Evolutionary conservation across 2,888 invertebrate genomes (phyloP).

Genomic region (Microctonus hyperodae): DNA sequence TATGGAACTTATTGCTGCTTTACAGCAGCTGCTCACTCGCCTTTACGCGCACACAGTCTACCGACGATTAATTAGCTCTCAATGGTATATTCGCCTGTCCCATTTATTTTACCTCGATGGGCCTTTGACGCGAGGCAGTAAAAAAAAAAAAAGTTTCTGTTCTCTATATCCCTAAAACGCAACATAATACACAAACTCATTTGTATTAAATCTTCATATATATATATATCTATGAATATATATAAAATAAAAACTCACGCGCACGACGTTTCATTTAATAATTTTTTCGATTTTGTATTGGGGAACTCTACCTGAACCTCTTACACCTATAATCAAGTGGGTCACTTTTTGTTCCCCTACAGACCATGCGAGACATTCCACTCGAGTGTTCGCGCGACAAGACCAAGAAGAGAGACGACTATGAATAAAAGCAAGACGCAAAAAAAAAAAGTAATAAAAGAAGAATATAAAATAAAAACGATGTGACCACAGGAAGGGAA

Average conservation of each 20-base stretch:
- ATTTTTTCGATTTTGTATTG: conserved; percentile 21
- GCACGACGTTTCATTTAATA: conserved; percentile 38
- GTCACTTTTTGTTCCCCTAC: conserved; percentile 33
- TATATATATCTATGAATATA: neutral
- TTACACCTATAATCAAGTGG: conserved; percentile 39
- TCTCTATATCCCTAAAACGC: neutral
- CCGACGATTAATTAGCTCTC: conserved; percentile 2
- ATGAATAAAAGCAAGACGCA: neutral
- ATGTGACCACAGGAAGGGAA: conserved; percentile 33
- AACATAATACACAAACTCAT: conserved; percentile 5
- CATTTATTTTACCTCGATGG: conserved; percentile 2
- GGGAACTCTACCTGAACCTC: conserved; percentile 28
- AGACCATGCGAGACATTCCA: conserved; percentile 27
- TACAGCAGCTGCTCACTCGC: neutral
- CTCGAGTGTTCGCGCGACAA: conserved; percentile 30
- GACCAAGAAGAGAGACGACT: conserved; percentile 14
- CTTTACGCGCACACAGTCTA: neutral
- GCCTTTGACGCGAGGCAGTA: neutral
- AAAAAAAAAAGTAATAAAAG: conserved; percentile 13
- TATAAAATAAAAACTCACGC: neutral
- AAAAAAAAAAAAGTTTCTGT: neutral
- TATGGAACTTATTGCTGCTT: too few species aligned
- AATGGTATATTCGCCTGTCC: neutral
- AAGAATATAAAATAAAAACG: conserved; percentile 26
- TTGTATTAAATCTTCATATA: too few species aligned